Percentiles rank a stretch among this genome's conserved stretches.
Conservation (phyloP, 2,797 vertebrate genomes). For the Anabacerthia variegaticeps region DNA sequence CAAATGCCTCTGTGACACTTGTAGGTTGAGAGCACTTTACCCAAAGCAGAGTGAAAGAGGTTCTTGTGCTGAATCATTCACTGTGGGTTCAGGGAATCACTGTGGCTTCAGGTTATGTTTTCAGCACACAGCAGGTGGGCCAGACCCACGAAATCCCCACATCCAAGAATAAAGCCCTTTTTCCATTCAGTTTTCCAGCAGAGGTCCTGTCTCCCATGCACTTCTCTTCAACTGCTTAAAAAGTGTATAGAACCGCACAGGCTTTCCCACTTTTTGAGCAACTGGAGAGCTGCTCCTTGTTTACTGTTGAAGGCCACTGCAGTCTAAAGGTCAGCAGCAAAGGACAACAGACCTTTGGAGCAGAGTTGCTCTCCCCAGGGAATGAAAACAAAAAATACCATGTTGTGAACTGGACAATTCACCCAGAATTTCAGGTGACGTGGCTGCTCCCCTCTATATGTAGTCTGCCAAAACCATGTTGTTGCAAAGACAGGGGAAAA, state of each 20-base stretch:
- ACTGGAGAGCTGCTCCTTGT: not conserved
- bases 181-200: not conserved
- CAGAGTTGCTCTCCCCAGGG: not conserved
- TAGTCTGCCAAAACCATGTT: rapidly evolving
- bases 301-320: not conserved
- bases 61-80: not conserved
- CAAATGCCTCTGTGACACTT: rapidly evolving
- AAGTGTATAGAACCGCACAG: not conserved
- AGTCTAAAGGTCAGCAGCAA: constrained; percentile 44
- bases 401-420: not conserved
- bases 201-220: not conserved
- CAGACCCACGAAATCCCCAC: not conserved
- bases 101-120: rapidly evolving
- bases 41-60: not conserved
- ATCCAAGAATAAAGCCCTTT: not conserved
- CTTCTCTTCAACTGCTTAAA: not conserved
- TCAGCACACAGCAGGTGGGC: not conserved
- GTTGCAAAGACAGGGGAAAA: not conserved
- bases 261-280: not conserved
- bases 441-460: rapidly evolving
- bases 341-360: constrained; percentile 49
- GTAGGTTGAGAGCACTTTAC: not conserved
- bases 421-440: not conserved
- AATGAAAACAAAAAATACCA: not conserved
- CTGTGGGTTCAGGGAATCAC: not conserved